These are phyloP conservation scores for Shargacucullia verbasci DNA, from an alignment of 2,888 invertebrate species.

Conservation along the genomic window DNA sequence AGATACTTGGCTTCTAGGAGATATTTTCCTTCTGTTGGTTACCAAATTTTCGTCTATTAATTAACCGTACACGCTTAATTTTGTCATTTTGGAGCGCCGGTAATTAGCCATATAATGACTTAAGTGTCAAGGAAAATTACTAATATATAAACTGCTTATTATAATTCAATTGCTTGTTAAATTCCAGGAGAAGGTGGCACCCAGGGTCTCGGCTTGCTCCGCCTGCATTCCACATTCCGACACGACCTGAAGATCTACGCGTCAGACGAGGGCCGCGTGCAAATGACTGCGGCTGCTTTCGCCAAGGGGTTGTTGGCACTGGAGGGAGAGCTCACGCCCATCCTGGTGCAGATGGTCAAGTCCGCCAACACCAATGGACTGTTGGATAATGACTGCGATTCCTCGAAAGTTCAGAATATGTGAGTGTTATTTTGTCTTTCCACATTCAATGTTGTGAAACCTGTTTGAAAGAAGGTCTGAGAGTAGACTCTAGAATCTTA, in stretches of 20 bases:
- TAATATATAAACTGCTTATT: no score
- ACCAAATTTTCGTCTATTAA: no score
- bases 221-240: slow-evolving; percentile 98
- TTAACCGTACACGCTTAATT: no score
- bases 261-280: slow-evolving; percentile 99
- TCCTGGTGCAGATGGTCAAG: slow-evolving; percentile 99
- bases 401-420: slow-evolving; percentile 98
- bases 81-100: no score
- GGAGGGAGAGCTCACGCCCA: slow-evolving; percentile 99
- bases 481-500: no score
- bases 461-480: no score
- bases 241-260: slow-evolving; percentile 99
- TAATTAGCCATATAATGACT: no score
- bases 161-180: no score
- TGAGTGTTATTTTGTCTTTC: slow-evolving; percentile 82
- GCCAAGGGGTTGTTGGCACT: slow-evolving; percentile 99
- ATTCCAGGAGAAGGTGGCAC: slow-evolving; percentile 94
- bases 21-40: no score
- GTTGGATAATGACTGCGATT: slow-evolving; percentile 99
- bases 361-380: slow-evolving; percentile 99
- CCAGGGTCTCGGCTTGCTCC: slow-evolving; percentile 97
- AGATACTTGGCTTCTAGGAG: no score
- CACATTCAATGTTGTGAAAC: no score
- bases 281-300: slow-evolving; percentile 99
- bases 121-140: not conserved